These are phyloP conservation scores for Enoplosus armatus DNA, from an alignment of 2,797 vertebrate species.

Conservation along the genomic window DNA sequence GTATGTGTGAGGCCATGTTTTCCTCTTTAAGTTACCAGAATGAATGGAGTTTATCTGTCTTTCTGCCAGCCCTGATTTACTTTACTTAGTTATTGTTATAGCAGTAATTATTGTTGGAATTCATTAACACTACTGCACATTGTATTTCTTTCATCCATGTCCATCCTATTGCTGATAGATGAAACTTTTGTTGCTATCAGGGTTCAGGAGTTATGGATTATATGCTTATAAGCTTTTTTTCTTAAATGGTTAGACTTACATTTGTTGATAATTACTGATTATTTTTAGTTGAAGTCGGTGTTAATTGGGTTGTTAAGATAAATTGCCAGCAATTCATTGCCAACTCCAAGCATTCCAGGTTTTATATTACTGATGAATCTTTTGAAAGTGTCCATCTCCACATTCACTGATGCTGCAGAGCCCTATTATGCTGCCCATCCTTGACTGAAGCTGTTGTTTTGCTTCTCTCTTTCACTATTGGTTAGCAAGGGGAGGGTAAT, in stretches of 20 bases:
- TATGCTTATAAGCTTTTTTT: too few species aligned
- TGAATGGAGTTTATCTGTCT: background rate
- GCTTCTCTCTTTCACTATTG: conserved; percentile 23
- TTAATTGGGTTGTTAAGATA: background rate
- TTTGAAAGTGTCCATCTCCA: background rate
- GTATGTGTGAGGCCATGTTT: background rate
- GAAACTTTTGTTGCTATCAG: background rate
- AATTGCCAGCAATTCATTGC: background rate
- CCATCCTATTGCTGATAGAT: background rate
- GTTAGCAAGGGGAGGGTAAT: conserved; percentile 84
- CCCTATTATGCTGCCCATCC: background rate
- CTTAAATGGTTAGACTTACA: background rate
- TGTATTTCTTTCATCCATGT: background rate
- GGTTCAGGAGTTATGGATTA: background rate
- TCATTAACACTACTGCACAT: background rate
- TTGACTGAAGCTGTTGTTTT: conserved; percentile 22
- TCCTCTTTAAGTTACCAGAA: background rate
- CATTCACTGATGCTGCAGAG: conserved; percentile 7
- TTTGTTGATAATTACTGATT: background rate
- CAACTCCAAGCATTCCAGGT: background rate
- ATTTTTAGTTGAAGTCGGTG: background rate
- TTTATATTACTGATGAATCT: background rate
- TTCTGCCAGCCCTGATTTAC: background rate
- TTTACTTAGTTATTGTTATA: background rate
- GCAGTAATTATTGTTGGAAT: background rate